Evolutionary conservation across 1,140 invertebrate species (phyloP).

Genomic region (Phymastichus coffea): DNA sequence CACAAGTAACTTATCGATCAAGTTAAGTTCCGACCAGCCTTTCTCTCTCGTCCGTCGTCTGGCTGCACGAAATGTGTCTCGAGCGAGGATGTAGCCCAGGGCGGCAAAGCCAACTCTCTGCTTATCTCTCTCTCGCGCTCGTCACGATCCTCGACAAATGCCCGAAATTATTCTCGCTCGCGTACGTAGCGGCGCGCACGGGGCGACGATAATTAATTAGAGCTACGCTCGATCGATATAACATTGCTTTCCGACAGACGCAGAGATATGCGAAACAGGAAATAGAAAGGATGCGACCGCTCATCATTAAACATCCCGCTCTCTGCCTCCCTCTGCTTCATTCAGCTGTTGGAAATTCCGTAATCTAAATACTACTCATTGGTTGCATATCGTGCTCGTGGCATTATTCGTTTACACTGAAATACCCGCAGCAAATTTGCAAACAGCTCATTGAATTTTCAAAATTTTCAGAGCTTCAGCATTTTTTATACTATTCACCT

Average conservation of each 20-base stretch:
- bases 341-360: no score
- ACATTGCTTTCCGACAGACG: conserved; percentile 34
- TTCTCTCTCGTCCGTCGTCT: no score
- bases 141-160: conserved; percentile 18
- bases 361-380: no score
- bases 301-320: conserved; percentile 46
- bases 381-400: no score
- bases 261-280: no score
- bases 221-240: conserved; percentile 39
- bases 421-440: no score
- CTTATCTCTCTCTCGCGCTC: neutral
- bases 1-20: conserved; percentile 26
- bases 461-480: no score
- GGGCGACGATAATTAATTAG: conserved; percentile 44
- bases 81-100: conserved; percentile 4
- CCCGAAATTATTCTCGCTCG: conserved; percentile 19
- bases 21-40: neutral
- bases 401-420: no score
- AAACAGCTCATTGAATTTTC: no score
- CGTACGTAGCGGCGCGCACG: neutral
- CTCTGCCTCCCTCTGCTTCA: no score
- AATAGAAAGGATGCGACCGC: no score
- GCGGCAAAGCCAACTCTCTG: neutral
- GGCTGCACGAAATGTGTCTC: conserved; percentile 14
- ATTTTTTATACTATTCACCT: no score